These are phyloP conservation scores for Pardalotus punctatus DNA, from an alignment of 2,113 vertebrate species.

Conservation along the genomic window DNA sequence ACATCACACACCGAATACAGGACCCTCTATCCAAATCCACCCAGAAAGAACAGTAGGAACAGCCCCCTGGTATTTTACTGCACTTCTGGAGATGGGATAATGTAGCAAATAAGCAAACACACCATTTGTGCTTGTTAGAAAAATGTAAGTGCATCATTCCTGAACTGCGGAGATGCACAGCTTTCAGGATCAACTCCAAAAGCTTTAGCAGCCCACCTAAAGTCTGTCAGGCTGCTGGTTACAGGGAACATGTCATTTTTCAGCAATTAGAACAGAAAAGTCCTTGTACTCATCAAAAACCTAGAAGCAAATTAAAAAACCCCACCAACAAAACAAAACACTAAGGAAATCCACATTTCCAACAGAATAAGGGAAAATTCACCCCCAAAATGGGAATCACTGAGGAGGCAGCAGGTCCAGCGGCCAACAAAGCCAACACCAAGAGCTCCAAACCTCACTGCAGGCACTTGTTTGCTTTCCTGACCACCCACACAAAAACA, in stretches of 20 bases:
- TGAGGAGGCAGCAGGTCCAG: background rate
- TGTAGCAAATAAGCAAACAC: background rate
- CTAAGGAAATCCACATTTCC: background rate
- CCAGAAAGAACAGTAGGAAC: background rate
- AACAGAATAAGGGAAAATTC: background rate
- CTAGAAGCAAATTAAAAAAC: background rate
- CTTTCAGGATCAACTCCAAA: background rate
- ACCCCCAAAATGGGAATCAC: background rate
- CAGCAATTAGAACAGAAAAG: slow-evolving; percentile 38
- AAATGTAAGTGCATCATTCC: background rate
- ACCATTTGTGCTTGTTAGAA: background rate
- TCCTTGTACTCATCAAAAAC: background rate
- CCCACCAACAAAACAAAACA: background rate
- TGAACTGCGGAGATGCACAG: background rate
- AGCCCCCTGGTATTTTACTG: background rate
- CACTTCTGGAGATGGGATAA: background rate
- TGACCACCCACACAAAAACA: background rate
- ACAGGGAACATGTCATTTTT: background rate
- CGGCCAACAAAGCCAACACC: background rate
- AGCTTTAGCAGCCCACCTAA: slow-evolving; percentile 53
- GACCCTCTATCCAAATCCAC: background rate
- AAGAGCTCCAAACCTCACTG: background rate
- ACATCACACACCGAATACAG: background rate
- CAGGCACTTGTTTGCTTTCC: background rate
- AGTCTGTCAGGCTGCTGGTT: slow-evolving; percentile 35